Percentiles rank a stretch among this genome's conserved stretches.
Conservation (phyloP, 2,888 invertebrate species). For the Blomia tropicalis region DNA sequence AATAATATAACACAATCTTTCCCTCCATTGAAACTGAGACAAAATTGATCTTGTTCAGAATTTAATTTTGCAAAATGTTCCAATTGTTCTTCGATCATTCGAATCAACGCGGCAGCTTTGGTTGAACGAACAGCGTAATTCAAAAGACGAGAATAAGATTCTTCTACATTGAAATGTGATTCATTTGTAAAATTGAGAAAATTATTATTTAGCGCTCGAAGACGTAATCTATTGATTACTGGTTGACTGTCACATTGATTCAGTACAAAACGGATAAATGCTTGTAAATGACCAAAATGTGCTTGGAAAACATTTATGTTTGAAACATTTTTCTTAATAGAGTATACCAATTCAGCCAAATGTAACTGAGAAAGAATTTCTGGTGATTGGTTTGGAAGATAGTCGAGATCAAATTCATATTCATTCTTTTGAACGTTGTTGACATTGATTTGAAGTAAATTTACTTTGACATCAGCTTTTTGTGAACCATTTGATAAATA, state of each 20-base stretch:
- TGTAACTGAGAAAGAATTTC: not conserved
- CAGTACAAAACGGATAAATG: not conserved
- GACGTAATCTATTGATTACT: not conserved
- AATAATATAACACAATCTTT: constrained; percentile 92
- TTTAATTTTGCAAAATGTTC: not conserved
- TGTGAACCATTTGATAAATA: too few relatives aligned
- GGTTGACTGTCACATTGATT: not conserved
- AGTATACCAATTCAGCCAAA: not conserved
- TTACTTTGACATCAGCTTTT: too few relatives aligned
- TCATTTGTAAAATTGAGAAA: not conserved
- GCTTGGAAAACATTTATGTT: not conserved
- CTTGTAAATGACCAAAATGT: not conserved
- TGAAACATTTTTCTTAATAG: not conserved
- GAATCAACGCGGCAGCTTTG: not conserved
- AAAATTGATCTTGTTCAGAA: constrained; percentile 53
- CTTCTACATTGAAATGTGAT: not conserved
- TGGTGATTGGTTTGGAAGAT: not conserved
- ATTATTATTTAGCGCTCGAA: not conserved
- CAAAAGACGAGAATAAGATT: not conserved
- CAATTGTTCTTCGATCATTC: not conserved
- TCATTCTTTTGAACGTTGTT: too few relatives aligned
- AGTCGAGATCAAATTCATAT: not conserved
- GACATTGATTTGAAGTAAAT: too few relatives aligned
- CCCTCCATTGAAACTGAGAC: constrained; percentile 90
- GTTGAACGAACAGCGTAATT: not conserved